Evolutionary conservation across 2,888 invertebrate species (phyloP).

Genomic region (Onthophagus sagittarius): DNA sequence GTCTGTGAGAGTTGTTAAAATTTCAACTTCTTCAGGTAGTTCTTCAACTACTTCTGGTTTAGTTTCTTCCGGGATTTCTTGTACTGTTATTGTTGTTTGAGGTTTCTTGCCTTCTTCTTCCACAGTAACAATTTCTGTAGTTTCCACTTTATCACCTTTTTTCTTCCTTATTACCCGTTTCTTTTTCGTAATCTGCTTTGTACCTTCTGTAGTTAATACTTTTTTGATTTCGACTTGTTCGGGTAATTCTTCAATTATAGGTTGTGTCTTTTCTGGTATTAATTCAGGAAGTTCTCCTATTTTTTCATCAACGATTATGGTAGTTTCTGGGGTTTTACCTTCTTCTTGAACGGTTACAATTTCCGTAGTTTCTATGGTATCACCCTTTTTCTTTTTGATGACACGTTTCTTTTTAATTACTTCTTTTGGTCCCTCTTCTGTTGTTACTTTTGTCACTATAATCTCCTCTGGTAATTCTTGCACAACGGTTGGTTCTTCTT

Average conservation of each 20-base stretch:
- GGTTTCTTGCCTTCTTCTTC: conserved; percentile 49
- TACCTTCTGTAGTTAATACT: conserved; percentile 28
- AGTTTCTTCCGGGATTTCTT: conserved; percentile 33
- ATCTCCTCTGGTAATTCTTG: conserved; percentile 30
- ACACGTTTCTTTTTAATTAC: conserved; percentile 43
- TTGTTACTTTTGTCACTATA: conserved; percentile 31
- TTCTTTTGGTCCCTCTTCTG: conserved; percentile 43
- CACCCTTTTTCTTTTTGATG: conserved; percentile 46
- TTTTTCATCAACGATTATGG: conserved; percentile 38
- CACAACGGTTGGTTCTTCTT: conserved; percentile 22
- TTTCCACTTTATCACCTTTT: conserved; percentile 38
- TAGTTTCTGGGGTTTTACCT: conserved; percentile 44
- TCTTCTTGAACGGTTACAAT: conserved; percentile 48
- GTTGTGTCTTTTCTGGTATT: conserved; percentile 10
- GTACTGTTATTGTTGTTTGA: conserved; percentile 43
- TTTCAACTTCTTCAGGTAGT: conserved; percentile 38
- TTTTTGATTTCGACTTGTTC: conserved; percentile 30
- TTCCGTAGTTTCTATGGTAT: conserved; percentile 48
- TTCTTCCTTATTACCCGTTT: conserved; percentile 39
- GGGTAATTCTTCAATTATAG: conserved; percentile 31
- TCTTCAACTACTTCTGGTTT: conserved; percentile 38
- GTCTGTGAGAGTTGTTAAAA: conserved; percentile 26
- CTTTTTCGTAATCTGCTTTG: conserved; percentile 34
- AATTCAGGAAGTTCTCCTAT: conserved; percentile 27
- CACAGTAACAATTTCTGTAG: conserved; percentile 48